Evolutionary conservation across 2,888 invertebrate species (phyloP).

Genomic region (Junonia oenone): DNA sequence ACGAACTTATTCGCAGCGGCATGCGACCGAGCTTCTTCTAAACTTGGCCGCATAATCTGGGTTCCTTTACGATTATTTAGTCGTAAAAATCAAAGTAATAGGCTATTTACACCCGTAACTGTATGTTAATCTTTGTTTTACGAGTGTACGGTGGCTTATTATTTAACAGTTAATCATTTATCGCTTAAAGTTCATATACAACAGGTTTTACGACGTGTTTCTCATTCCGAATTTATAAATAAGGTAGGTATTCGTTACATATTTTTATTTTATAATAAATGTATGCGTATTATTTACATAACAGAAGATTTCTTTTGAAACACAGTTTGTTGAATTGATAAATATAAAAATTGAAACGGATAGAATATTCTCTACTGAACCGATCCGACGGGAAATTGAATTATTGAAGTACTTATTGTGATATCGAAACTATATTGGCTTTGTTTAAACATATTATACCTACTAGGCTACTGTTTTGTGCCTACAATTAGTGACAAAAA

Average conservation of each 20-base stretch:
- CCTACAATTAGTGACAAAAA: too few species aligned
- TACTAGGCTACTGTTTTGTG: neutral
- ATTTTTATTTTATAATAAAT: constrained; percentile 32
- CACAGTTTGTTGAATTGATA: constrained; percentile 22
- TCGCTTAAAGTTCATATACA: constrained; percentile 57
- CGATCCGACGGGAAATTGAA: neutral
- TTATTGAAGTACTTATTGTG: neutral
- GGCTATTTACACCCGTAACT: constrained; percentile 78
- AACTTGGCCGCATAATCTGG: constrained; percentile 56
- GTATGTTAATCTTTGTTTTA: constrained; percentile 80
- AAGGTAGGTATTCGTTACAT: constrained; percentile 11
- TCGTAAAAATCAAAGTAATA: constrained; percentile 81
- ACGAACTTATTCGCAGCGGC: constrained; percentile 23
- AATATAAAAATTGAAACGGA: neutral
- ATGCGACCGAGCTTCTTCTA: constrained; percentile 37
- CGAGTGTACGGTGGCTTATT: constrained; percentile 73
- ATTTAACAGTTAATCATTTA: constrained; percentile 76
- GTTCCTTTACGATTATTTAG: constrained; percentile 81
- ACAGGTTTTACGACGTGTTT: constrained; percentile 50
- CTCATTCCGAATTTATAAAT: constrained; percentile 22
- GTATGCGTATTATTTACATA: neutral
- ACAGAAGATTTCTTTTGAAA: neutral
- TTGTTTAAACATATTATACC: neutral
- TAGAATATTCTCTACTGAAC: too few species aligned
- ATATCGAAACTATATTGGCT: neutral